Evolutionary conservation across 2,113 vertebrate genomes (phyloP).

Genomic region (Notothenia rossii): DNA sequence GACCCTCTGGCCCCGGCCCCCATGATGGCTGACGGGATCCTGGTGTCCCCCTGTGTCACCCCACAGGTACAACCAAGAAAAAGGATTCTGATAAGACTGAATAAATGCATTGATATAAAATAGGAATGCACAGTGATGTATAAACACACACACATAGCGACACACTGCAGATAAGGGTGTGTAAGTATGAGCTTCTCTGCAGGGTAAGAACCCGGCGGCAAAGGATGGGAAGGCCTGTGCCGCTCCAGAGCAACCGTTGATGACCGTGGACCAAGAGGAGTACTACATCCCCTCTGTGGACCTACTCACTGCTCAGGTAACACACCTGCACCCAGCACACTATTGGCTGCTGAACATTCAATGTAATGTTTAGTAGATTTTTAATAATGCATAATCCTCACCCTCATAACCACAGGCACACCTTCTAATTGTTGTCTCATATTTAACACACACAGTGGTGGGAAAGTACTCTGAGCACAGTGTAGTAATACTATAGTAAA

Average conservation of each 20-base stretch:
- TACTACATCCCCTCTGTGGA: conserved; percentile 96
- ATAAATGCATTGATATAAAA: background rate
- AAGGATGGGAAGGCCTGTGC: conserved; percentile 71
- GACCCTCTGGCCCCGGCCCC: conserved; percentile 86
- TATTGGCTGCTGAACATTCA: background rate
- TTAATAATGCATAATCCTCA: background rate
- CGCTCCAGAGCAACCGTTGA: conserved; percentile 64
- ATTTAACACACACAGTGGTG: background rate
- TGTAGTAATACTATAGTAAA: too few relatives aligned
- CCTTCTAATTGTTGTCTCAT: background rate
- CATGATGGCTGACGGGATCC: conserved; percentile 75
- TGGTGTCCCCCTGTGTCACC: conserved; percentile 79
- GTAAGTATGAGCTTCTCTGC: background rate
- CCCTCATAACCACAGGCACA: background rate
- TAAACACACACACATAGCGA: too few relatives aligned
- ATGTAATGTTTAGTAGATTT: background rate
- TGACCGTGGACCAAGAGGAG: conserved; percentile 85
- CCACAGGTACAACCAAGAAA: conserved; percentile 81
- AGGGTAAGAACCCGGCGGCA: conserved; percentile 78
- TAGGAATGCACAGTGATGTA: background rate
- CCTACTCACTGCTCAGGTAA: conserved; percentile 96
- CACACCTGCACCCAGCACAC: background rate
- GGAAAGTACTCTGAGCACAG: too few relatives aligned
- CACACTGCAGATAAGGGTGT: too few relatives aligned
- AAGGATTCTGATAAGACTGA: background rate